Percentiles rank a stretch among this genome's conserved stretches.
Conservation (phyloP, 2,113 vertebrate species). For the Elephas maximus region DNA sequence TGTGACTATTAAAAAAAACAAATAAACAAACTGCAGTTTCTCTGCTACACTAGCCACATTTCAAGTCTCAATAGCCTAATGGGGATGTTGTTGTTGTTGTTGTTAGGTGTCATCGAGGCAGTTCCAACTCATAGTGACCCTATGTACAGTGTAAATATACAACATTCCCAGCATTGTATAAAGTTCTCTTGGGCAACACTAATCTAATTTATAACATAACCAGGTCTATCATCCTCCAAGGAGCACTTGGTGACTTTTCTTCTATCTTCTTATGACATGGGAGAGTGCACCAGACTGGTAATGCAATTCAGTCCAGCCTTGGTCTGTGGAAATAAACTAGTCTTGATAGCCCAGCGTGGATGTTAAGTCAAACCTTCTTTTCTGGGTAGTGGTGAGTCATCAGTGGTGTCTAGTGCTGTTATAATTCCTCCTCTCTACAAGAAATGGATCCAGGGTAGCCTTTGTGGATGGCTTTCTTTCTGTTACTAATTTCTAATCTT, state of each 20-base stretch:
- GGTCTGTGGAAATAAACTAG: conserved; percentile 7
- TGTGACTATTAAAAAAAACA: neutral
- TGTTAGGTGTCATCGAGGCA: neutral
- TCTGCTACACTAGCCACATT: neutral
- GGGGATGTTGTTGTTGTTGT: neutral
- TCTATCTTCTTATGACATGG: neutral
- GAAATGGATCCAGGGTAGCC: neutral
- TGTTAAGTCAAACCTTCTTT: neutral
- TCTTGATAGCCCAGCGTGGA: no score
- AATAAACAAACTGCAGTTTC: neutral
- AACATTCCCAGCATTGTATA: neutral
- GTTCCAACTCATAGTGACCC: neutral
- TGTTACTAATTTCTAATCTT: conserved; percentile 61
- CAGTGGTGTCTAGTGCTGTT: neutral
- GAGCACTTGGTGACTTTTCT: neutral
- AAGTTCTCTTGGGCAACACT: neutral
- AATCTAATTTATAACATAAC: neutral
- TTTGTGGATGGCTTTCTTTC: conserved; percentile 63
- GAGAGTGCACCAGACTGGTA: neutral
- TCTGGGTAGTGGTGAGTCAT: neutral
- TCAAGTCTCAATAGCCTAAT: neutral
- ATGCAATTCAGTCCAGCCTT: neutral
- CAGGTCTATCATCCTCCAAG: neutral
- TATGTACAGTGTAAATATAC: neutral
- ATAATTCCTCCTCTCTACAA: neutral